Percentiles rank a stretch among this genome's conserved stretches.
These are phyloP conservation scores for Temnothorax unifasciatus DNA, from an alignment of 2,888 invertebrate genomes.

Conservation along the genomic window DNA sequence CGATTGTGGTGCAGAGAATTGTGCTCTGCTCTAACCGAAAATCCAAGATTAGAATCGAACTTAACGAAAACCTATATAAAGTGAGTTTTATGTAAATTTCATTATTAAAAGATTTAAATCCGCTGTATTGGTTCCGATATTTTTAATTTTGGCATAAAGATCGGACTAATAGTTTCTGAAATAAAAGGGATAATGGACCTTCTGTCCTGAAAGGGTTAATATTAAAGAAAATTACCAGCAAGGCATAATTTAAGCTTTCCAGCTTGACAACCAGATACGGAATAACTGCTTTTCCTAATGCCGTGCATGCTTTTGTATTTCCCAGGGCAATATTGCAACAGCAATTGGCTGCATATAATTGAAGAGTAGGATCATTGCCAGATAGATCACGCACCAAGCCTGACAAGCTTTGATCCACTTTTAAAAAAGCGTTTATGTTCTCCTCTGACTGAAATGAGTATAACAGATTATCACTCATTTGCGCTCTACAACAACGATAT, in stretches of 20 bases:
- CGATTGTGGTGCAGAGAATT: no score
- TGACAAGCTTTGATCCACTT: conserved; percentile 86
- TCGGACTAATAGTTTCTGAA: no score
- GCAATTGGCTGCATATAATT: conserved; percentile 87
- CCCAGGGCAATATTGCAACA: conserved; percentile 88
- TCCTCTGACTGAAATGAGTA: conserved; percentile 85
- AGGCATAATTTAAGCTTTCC: conserved; percentile 82
- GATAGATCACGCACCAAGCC: conserved; percentile 87
- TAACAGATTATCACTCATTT: conserved; percentile 79
- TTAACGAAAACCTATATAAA: no score
- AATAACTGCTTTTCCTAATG: conserved; percentile 86
- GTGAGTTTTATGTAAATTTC: no score
- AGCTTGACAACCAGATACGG: conserved; percentile 87
- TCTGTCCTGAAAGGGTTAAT: not conserved
- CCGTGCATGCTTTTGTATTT: conserved; percentile 85
- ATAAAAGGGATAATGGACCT: no score
- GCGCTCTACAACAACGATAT: no score
- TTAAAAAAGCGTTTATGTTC: conserved; percentile 84
- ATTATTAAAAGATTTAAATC: no score
- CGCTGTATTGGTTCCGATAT: no score
- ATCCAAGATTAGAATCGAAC: no score
- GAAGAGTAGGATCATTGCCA: conserved; percentile 87
- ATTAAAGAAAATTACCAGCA: conserved; percentile 74
- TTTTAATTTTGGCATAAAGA: no score
- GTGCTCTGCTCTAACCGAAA: no score